These are phyloP conservation scores for Microplitis mediator DNA, from an alignment of 1,140 invertebrate genomes.

Conservation along the genomic window DNA sequence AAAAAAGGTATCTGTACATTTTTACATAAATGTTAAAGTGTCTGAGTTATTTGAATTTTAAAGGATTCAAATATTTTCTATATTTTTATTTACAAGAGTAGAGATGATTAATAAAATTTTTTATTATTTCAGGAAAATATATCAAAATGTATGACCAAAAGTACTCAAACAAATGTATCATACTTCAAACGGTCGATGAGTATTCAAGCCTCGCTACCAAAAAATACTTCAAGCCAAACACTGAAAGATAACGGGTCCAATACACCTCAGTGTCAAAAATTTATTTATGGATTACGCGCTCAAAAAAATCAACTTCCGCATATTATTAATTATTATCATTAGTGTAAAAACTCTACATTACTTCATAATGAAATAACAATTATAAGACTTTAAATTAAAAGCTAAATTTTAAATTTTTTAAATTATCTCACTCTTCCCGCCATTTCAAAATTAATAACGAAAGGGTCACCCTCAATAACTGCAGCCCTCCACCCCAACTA, in stretches of 20 bases:
- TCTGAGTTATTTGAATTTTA: no score
- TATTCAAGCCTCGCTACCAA: constrained; percentile 62
- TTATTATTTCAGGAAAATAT: constrained; percentile 61
- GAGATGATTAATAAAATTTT: constrained; percentile 6
- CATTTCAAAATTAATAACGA: no score
- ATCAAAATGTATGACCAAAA: constrained; percentile 64
- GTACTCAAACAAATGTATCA: constrained; percentile 68
- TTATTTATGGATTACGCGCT: constrained; percentile 65
- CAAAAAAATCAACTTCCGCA: constrained; percentile 47
- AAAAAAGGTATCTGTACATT: no score
- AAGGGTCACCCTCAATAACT: no score
- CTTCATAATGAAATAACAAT: no score
- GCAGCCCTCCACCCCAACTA: no score
- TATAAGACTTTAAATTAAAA: no score
- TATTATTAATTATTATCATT: no score
- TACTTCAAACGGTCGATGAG: constrained; percentile 60
- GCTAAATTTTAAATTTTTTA: no score
- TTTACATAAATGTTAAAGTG: no score
- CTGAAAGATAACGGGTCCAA: constrained; percentile 62
- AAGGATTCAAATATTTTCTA: neutral
- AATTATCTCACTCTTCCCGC: no score
- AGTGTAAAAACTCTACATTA: no score
- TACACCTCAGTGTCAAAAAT: constrained; percentile 58
- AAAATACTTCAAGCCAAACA: constrained; percentile 64
- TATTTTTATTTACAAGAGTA: neutral